Percentiles rank a stretch among this genome's conserved stretches.
phyloP scores from a whole-genome alignment of 1,140 invertebrate species.

The Oreohelix idahoensis region DNA sequence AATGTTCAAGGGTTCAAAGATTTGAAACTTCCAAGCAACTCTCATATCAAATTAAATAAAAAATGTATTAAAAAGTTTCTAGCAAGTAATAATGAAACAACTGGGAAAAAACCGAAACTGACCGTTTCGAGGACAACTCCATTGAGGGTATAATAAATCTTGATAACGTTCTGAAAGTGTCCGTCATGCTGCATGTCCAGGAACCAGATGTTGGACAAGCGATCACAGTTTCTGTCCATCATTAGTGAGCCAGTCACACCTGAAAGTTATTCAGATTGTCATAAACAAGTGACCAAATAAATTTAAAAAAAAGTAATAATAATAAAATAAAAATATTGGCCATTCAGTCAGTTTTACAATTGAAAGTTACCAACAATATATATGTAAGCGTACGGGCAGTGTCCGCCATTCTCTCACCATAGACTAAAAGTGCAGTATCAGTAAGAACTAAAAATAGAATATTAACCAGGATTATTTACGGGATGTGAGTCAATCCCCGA shows the following conservation, averaged over 20 bases:
- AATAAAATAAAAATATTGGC: not conserved
- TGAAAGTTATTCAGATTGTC: constrained; percentile 35
- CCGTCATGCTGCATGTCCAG: constrained; percentile 64
- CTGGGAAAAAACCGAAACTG: no score
- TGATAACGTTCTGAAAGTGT: constrained; percentile 48
- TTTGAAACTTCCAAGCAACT: no score
- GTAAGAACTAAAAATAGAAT: no score
- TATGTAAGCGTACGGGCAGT: no score
- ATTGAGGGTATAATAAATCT: constrained; percentile 38
- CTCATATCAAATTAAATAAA: no score
- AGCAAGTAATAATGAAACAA: not conserved
- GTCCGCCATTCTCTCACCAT: no score
- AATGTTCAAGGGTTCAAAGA: no score
- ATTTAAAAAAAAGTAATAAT: not conserved
- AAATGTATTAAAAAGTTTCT: no score
- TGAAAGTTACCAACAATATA: no score
- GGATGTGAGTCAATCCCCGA: no score
- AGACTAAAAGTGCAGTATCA: no score
- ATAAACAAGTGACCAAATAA: not conserved
- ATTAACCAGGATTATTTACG: no score
- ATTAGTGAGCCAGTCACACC: constrained; percentile 61
- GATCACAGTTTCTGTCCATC: constrained; percentile 59
- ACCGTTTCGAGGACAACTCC: constrained; percentile 37
- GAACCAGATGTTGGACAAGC: constrained; percentile 61
- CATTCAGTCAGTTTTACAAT: not conserved